These are phyloP conservation scores for Bradypodion pumilum DNA, from an alignment of 2,797 vertebrate genomes.

Conservation along the genomic window DNA sequence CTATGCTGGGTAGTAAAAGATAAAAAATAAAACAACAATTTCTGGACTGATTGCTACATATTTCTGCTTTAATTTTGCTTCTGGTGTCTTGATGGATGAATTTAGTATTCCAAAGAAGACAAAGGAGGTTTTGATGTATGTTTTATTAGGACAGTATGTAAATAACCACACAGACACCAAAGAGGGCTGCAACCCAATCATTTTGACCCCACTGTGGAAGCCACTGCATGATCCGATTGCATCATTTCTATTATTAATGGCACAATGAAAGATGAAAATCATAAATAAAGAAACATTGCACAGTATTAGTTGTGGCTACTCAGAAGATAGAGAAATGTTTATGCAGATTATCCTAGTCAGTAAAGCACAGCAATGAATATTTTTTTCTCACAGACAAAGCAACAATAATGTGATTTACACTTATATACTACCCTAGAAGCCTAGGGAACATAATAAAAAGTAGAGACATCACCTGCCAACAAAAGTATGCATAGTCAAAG, in stretches of 20 bases:
- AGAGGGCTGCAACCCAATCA: constrained; percentile 11
- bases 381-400: too few relatives aligned
- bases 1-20: not conserved
- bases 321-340: not conserved
- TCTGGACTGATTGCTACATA: not conserved
- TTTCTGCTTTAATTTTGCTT: constrained; percentile 20
- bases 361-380: constrained; percentile 21
- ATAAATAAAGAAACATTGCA: constrained; percentile 42
- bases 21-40: too few relatives aligned
- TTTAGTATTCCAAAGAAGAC: constrained; percentile 24
- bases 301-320: not conserved
- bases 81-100: not conserved
- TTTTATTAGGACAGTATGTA: constrained; percentile 4
- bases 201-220: constrained; percentile 1
- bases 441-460: too few relatives aligned
- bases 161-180: constrained; percentile 22
- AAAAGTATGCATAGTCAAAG: too few relatives aligned
- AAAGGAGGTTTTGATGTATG: constrained; percentile 15
- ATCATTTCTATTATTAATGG: constrained; percentile 39
- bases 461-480: too few relatives aligned
- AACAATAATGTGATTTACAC: too few relatives aligned
- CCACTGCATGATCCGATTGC: not conserved
- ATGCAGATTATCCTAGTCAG: not conserved
- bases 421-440: too few relatives aligned
- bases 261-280: constrained; percentile 39